phyloP scores from a whole-genome alignment of 2,888 invertebrate genomes.

The Empis stercorea region DNA sequence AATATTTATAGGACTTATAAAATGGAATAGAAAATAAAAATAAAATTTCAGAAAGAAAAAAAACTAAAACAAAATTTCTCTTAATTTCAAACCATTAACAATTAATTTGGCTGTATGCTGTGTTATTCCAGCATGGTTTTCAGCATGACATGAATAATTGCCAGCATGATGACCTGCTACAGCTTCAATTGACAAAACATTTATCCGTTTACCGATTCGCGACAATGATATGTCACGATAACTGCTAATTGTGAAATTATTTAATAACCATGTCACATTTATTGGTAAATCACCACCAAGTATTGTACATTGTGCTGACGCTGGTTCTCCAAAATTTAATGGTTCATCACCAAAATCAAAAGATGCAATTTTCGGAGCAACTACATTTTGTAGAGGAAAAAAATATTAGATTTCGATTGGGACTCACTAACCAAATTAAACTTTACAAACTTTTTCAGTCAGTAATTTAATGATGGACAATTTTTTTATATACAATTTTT shows the following conservation, averaged over 20 bases:
- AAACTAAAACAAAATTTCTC: too few species aligned
- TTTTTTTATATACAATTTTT: too few species aligned
- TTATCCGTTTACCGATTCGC: conserved; percentile 38
- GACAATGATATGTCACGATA: conserved; percentile 31
- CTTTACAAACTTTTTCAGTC: too few species aligned
- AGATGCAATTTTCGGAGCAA: conserved; percentile 41
- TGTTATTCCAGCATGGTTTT: conserved; percentile 58
- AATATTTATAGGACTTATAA: too few species aligned
- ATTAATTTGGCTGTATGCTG: conserved; percentile 55
- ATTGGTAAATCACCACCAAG: conserved; percentile 52
- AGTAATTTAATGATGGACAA: too few species aligned
- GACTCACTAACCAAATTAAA: too few species aligned
- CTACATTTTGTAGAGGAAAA: too few species aligned
- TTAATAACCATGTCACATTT: conserved; percentile 48
- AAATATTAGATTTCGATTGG: too few species aligned
- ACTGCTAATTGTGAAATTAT: conserved; percentile 36
- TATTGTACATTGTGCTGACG: conserved; percentile 44
- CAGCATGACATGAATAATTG: conserved; percentile 61
- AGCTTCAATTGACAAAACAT: conserved; percentile 51
- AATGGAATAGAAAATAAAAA: too few species aligned
- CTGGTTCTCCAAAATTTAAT: conserved; percentile 59
- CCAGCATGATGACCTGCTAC: conserved; percentile 58
- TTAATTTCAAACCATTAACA: conserved; percentile 62
- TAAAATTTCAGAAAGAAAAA: too few species aligned
- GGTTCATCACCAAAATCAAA: conserved; percentile 57